Conservation (phyloP, 2,888 invertebrate species). For the Sinhomidia bicolor region DNA sequence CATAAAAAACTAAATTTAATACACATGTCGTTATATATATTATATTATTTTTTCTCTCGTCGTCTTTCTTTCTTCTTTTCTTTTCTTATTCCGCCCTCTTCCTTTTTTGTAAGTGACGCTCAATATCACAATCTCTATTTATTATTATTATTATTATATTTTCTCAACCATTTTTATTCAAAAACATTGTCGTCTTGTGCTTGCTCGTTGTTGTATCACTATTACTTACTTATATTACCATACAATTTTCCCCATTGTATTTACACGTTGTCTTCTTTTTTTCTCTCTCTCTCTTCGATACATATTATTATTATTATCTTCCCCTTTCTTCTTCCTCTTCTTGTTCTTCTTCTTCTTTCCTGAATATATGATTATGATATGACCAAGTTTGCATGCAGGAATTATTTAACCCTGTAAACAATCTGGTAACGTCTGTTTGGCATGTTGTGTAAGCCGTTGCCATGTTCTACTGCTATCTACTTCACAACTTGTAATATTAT, state of each 20-base stretch:
- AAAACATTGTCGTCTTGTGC: not conserved
- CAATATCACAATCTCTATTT: not conserved
- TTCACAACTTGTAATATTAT: not conserved
- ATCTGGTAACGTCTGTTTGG: slow-evolving; percentile 16
- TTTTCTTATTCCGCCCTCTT: not conserved
- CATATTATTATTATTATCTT: not conserved
- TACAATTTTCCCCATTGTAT: not conserved
- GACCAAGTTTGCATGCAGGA: not conserved
- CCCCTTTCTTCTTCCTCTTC: too few relatives aligned
- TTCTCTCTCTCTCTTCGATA: too few relatives aligned
- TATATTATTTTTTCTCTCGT: too few relatives aligned
- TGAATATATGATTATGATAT: slow-evolving; percentile 1
- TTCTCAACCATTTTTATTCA: not conserved
- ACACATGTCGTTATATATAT: slow-evolving; percentile 35
- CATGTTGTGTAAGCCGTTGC: not conserved
- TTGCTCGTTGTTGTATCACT: not conserved
- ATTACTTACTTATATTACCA: not conserved
- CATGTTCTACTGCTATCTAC: not conserved
- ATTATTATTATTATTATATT: too few relatives aligned
- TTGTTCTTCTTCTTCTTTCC: too few relatives aligned
- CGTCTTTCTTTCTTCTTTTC: not conserved
- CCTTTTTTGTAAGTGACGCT: not conserved
- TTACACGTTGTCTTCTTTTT: slow-evolving; percentile 7
- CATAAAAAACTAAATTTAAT: slow-evolving; percentile 51
- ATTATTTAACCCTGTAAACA: slow-evolving; percentile 40